Evolutionary conservation across 2,113 vertebrate genomes (phyloP), one percentile per base, ranked within the genome.

Genomic region (Falcunculus frontatus): DNA sequence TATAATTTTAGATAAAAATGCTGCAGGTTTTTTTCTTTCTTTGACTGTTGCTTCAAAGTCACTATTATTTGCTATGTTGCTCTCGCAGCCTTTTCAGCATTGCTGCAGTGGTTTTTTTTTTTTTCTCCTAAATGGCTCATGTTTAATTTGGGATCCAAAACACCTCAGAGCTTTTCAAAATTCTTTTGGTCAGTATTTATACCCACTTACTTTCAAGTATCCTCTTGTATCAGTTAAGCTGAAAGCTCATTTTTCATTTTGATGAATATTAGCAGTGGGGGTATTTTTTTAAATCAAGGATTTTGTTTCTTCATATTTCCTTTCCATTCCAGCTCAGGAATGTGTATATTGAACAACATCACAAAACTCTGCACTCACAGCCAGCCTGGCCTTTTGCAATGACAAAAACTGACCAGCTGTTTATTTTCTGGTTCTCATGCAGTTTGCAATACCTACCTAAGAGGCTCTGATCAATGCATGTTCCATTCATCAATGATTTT

Each of bases 401-500:
- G 37, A 64, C 44, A 60, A 59, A 56, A 84, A 5, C 9, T n/a
- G 39, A 37, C 2, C n/a, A 49, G 17, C 4, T 79, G 14, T 13
- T 82, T 55, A 53, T 82, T 65, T 81, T 42, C 19, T 78, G 35
- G 11, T 44, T 92, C 33, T 35, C 64, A 26, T 3, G 25, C 25
- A 67, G 30, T 59, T 65, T 80, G 49, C 47, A 80, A 46, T 77
- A 97, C 98, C 44, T 95, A 99, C 99, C 99, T 97, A 98, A 98
- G 59, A 98, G 91, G 88, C 92, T 99, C 79, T 98, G 97, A 92
- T 99, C 99, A 60, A 94, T 97, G 88, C 99, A 99, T 41, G 99
- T 99, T 79, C 98, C 98, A 85, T 99, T 99, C 95, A 99, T 95
- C 96, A 99, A 93, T 3, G 98, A 96, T 93, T 99, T 99, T 80